These are phyloP conservation scores for Rutilus rutilus DNA, from an alignment of 2,113 vertebrate genomes.

Conservation along the genomic window DNA sequence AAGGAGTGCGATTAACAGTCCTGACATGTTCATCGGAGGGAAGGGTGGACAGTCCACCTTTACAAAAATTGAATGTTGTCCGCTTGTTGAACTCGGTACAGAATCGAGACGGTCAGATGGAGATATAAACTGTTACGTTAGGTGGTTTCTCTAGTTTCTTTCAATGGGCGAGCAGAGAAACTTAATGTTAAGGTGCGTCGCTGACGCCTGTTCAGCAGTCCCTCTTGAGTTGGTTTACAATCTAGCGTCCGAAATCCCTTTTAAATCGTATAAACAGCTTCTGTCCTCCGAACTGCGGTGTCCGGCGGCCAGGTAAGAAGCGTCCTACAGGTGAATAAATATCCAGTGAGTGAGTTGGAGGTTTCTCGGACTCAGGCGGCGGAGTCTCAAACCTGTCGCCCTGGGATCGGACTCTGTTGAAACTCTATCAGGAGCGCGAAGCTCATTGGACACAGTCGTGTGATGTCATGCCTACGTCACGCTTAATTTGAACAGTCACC, in stretches of 20 bases:
- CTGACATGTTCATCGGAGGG: conserved; percentile 53
- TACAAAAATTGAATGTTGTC: background rate
- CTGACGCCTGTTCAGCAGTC: background rate
- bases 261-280: background rate
- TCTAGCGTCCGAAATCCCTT: background rate
- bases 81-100: background rate
- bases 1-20: conserved; percentile 61
- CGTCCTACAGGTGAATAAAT: conserved; percentile 26
- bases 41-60: conserved; percentile 30
- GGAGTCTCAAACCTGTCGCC: conserved; percentile 34
- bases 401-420: background rate
- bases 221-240: background rate
- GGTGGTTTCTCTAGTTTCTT: background rate
- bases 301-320: background rate
- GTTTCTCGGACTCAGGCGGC: background rate
- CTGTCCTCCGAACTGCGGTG: background rate
- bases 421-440: background rate
- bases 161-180: background rate
- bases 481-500: background rate
- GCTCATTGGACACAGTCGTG: background rate
- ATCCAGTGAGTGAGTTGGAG: background rate
- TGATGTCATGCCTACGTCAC: conserved; percentile 26
- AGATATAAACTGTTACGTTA: background rate
- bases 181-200: background rate
- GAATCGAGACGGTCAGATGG: background rate